Conservation (phyloP, 2,797 vertebrate species). For the Pyrocephalus nanus region DNA sequence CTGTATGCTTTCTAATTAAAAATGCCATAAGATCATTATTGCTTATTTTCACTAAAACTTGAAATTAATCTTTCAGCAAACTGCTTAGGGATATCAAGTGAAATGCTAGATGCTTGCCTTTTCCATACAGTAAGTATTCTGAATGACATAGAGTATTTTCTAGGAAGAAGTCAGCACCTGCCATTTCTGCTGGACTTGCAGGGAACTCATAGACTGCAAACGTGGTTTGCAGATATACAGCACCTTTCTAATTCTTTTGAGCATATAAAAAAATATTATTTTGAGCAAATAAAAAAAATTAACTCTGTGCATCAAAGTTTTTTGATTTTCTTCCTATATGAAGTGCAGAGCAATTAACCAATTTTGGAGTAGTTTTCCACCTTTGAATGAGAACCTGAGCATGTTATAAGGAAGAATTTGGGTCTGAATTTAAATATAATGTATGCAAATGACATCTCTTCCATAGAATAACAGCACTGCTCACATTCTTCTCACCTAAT, state of each 20-base stretch:
- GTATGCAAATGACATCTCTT: not conserved
- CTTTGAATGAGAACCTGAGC: not conserved
- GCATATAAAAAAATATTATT: not conserved
- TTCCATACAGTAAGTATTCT: not conserved
- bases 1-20: constrained; percentile 39
- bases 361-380: not conserved
- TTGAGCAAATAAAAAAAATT: not conserved
- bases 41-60: constrained; percentile 20
- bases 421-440: not conserved
- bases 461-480: not conserved
- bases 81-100: not conserved
- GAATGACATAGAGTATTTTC: not conserved
- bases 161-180: not conserved
- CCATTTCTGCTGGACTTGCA: not conserved
- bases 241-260: not conserved
- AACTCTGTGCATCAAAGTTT: not conserved
- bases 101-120: not conserved
- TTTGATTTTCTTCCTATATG: not conserved
- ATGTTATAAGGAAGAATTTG: not conserved
- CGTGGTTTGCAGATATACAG: not conserved
- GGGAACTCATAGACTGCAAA: not conserved
- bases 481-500: not conserved
- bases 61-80: constrained; percentile 26
- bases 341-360: not conserved
- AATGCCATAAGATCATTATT: not conserved